Evolutionary conservation across 2,797 vertebrate genomes (phyloP).

Genomic region (Chrosomus eos): DNA sequence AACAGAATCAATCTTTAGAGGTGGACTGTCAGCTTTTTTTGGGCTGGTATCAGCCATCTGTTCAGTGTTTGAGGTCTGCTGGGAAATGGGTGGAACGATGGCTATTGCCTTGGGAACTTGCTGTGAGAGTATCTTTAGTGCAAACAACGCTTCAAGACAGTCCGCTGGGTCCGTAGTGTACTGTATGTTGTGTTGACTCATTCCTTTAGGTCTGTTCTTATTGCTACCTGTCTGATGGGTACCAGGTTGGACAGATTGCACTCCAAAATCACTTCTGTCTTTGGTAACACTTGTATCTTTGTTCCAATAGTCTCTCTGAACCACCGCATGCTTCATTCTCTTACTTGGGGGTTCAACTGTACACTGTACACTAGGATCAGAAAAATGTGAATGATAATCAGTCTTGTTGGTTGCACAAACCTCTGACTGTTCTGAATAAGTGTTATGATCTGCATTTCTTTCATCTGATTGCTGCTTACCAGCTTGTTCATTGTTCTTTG

Average conservation of each 20-base stretch:
- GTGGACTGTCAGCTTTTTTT: not conserved
- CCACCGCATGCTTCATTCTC: not conserved
- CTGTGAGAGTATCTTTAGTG: constrained; percentile 4
- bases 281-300: not conserved
- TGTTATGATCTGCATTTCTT: not conserved
- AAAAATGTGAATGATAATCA: not conserved
- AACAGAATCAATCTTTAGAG: constrained; percentile 29
- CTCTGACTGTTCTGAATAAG: not conserved
- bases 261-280: not conserved
- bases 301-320: constrained; percentile 6
- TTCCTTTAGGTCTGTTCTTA: not conserved
- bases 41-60: not conserved
- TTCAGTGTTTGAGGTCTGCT: constrained; percentile 9
- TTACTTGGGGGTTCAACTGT: constrained; percentile 10
- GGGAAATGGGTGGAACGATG: constrained; percentile 56
- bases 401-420: not conserved
- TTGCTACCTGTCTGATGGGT: not conserved
- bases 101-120: constrained; percentile 48
- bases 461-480: not conserved
- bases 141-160: constrained; percentile 14
- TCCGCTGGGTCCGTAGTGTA: constrained; percentile 4
- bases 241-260: not conserved
- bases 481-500: not conserved
- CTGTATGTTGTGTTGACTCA: not conserved
- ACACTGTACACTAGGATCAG: not conserved